Percentiles rank a stretch among this genome's conserved stretches.
Evolutionary conservation across 2,888 invertebrate species (phyloP).

Genomic region (Drosophila suboccidentalis): DNA sequence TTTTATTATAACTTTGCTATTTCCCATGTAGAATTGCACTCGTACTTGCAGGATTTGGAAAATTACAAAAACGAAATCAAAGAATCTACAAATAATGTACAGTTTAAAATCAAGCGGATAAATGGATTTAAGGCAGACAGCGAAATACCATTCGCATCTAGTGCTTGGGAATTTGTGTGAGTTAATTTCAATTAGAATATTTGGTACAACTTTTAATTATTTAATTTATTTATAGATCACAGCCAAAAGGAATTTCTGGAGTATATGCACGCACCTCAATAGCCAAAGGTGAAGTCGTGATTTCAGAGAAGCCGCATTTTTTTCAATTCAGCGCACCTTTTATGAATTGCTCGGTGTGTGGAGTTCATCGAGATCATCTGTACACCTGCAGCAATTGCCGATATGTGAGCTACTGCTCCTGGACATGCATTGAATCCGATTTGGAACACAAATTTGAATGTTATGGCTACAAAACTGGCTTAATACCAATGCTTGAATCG

Average conservation of each 20-base stretch:
- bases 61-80: conserved; percentile 38
- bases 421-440: conserved; percentile 33
- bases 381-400: conserved; percentile 56
- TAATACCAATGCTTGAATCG: conserved; percentile 51
- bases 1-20: background rate
- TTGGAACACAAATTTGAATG: conserved; percentile 42
- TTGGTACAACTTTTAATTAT: background rate
- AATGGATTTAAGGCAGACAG: conserved; percentile 11
- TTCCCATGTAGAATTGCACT: conserved; percentile 16
- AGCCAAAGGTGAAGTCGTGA: conserved; percentile 27
- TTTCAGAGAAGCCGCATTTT: conserved; percentile 21
- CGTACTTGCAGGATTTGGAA: conserved; percentile 13
- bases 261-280: conserved; percentile 20
- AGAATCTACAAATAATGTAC: conserved; percentile 21
- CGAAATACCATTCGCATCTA: conserved; percentile 21
- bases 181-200: conserved; percentile 3
- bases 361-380: conserved; percentile 28
- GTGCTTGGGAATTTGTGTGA: conserved; percentile 30
- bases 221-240: background rate
- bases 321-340: conserved; percentile 51
- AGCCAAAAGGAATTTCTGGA: background rate
- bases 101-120: conserved; percentile 14
- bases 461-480: conserved; percentile 42
- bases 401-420: conserved; percentile 54
- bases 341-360: conserved; percentile 50